Evolutionary conservation across 1,140 invertebrate species (phyloP).

Genomic region (Idris sp.): DNA sequence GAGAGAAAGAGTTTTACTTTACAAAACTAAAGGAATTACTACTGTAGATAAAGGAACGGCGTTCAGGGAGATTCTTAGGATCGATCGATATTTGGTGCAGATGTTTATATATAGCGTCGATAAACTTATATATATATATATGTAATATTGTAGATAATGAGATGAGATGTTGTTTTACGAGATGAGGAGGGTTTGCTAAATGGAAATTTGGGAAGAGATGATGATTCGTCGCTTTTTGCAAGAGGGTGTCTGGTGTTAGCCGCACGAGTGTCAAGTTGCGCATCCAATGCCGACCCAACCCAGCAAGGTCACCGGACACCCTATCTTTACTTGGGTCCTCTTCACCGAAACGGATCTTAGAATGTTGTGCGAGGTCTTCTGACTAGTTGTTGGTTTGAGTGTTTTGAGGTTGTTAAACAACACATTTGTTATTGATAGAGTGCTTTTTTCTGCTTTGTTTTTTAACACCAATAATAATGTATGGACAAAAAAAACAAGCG

Average conservation of each 20-base stretch:
- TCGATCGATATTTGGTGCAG: too few relatives aligned
- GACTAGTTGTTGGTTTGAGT: too few relatives aligned
- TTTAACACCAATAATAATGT: too few relatives aligned
- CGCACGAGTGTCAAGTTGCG: constrained; percentile 11
- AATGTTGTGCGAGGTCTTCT: neutral
- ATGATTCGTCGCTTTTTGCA: constrained; percentile 24
- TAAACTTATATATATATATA: constrained; percentile 18
- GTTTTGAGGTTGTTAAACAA: too few relatives aligned
- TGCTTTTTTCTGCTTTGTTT: constrained; percentile 22
- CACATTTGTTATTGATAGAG: constrained; percentile 16
- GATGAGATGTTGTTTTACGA: neutral
- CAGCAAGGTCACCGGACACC: constrained; percentile 30
- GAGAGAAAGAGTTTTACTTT: too few relatives aligned
- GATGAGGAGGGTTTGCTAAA: constrained; percentile 49
- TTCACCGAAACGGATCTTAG: constrained; percentile 23
- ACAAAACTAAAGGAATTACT: too few relatives aligned
- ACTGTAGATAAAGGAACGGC: too few relatives aligned
- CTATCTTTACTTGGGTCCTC: constrained; percentile 56
- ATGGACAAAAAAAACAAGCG: too few relatives aligned
- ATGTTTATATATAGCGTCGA: constrained; percentile 49
- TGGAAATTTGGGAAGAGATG: constrained; percentile 49
- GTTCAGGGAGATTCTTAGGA: too few relatives aligned
- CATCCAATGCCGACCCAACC: constrained; percentile 7
- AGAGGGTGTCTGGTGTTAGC: constrained; percentile 28
- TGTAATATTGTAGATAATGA: constrained; percentile 13